Percentiles rank a stretch among this genome's conserved stretches.
Conservation (phyloP, 2,888 invertebrate species). For the Colostygia pectinataria region DNA sequence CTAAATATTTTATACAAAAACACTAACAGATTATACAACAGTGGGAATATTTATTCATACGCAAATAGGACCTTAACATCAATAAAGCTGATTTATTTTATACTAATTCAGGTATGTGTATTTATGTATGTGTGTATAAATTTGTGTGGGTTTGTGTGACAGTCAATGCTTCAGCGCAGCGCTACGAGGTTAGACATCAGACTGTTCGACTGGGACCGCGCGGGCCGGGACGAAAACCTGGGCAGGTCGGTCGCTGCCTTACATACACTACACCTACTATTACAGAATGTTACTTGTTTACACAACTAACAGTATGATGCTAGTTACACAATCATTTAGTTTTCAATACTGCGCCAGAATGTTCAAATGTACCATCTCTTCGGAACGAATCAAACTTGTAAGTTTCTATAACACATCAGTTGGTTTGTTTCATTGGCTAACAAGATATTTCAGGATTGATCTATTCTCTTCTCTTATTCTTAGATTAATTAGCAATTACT, state of each 20-base stretch:
- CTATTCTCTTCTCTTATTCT: no score
- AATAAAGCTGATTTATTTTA: background rate
- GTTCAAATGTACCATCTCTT: constrained; percentile 10
- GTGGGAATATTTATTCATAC: background rate
- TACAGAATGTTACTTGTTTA: constrained; percentile 34
- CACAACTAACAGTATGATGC: constrained; percentile 32
- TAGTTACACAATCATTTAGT: constrained; percentile 23
- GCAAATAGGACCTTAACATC: constrained; percentile 9
- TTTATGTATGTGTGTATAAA: constrained; percentile 49
- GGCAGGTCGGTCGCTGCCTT: constrained; percentile 88
- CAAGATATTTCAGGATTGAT: no score
- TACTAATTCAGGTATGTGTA: constrained; percentile 26
- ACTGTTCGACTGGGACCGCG: constrained; percentile 96
- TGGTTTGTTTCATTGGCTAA: no score
- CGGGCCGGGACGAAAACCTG: constrained; percentile 94
- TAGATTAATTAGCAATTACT: no score
- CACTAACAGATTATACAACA: constrained; percentile 8
- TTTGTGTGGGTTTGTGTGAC: constrained; percentile 67
- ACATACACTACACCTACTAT: constrained; percentile 25
- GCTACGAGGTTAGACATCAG: constrained; percentile 73
- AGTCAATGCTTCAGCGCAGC: constrained; percentile 70
- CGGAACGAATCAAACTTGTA: constrained; percentile 6
- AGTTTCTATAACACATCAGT: no score
- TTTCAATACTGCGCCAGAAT: constrained; percentile 14
- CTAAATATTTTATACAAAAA: constrained; percentile 8